These are phyloP conservation scores for Buceros bicornis DNA, from an alignment of 2,797 vertebrate species.

Conservation along the genomic window DNA sequence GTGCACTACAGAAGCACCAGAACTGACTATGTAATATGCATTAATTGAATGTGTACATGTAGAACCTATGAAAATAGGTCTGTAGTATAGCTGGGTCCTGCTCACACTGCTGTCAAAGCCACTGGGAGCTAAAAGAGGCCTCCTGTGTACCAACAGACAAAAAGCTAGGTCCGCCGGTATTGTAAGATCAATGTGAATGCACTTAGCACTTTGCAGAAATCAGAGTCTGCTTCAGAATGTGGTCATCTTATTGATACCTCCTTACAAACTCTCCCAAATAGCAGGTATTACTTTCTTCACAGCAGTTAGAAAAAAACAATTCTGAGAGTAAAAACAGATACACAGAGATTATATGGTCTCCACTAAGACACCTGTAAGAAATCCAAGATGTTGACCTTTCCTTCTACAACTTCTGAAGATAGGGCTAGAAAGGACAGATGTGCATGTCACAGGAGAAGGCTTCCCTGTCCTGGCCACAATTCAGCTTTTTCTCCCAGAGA, in stretches of 20 bases:
- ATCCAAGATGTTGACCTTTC: background rate
- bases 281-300: background rate
- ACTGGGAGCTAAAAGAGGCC: background rate
- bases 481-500: background rate
- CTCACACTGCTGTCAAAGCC: background rate
- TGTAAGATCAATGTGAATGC: background rate
- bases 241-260: background rate
- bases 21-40: background rate
- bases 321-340: background rate
- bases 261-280: background rate
- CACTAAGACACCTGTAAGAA: background rate
- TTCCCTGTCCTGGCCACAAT: background rate
- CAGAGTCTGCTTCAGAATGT: background rate
- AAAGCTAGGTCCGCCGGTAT: background rate
- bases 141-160: background rate
- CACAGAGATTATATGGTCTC: background rate
- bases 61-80: background rate
- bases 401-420: background rate
- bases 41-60: background rate
- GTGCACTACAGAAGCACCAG: background rate
- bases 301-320: background rate
- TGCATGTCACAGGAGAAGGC: background rate
- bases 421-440: background rate
- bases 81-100: background rate
- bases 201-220: background rate